Base-by-base conservation (phyloP, 1,140 invertebrate species). In the Trichomalopsis sarcophagae region DNA sequence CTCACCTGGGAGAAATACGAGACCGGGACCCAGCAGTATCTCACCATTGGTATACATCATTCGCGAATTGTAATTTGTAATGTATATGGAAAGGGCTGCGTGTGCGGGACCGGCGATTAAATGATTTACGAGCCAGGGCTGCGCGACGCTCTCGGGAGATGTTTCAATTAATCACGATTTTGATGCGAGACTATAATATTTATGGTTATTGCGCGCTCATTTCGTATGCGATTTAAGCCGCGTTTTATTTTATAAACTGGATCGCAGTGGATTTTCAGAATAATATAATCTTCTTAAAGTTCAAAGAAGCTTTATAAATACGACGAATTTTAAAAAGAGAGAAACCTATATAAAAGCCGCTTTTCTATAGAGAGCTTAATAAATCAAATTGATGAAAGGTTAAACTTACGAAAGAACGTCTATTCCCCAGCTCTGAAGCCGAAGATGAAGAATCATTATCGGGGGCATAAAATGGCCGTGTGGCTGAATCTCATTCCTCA, bases 401-500 rank as follows among this genome's bases (percentile, higher is more conserved):
- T 62, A 62, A 62, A 62, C 55, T 62, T 62, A 62, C 14, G 21
- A 62, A 62, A 62, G 55, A 62, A 62, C n/a, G 21, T 71, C n/a
- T n/a, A n/a, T 47, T 80, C 30, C 69, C 17, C 50, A 97, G 96
- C 96, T 68, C 92, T 94, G 47, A 96, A 96, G 88, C 94, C 95
- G 2, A 95, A 95, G 86, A 96, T 96, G 94, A 96, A 95, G 89
- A 96, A 95, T 87, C 97, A 98, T 92, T 98, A 98, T 91, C 94
- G 97, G 17, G 97, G 97, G 4, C 97, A 97, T 91, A 97, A 98
- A 92, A 96, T 98, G 94, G 97, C 97, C n/a, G 95, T 98, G 55
- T 99, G 98, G 98, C 93, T 97, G 81, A 97, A 97, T 90, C 94
- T 98, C 40, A 96, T 99, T 81, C 98, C 98, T 6, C 97, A 98